Percentiles rank a stretch among this genome's conserved stretches.
These are phyloP conservation scores for Amblyjoppa fuscipennis DNA, from an alignment of 2,888 invertebrate genomes.

Conservation along the genomic window DNA sequence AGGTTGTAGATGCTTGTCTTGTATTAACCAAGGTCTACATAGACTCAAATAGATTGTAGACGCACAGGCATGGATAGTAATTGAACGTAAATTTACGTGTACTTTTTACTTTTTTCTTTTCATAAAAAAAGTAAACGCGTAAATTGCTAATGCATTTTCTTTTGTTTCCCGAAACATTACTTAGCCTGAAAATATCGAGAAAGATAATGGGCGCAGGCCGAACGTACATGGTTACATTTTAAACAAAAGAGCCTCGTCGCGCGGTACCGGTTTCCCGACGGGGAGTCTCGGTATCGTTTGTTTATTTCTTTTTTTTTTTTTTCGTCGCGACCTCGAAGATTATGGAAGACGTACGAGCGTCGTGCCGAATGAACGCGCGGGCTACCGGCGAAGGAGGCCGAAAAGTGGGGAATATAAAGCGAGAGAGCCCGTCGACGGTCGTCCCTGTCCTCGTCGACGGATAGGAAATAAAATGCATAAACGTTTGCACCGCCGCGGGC, in stretches of 20 bases:
- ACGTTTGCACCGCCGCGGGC: conserved; percentile 30
- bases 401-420: conserved; percentile 19
- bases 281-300: conserved; percentile 15
- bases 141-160: not conserved
- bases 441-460: conserved; percentile 16
- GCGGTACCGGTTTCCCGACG: not conserved
- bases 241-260: not conserved
- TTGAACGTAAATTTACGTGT: not conserved
- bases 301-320: not conserved
- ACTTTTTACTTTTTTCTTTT: not conserved
- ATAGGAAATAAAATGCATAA: conserved; percentile 35
- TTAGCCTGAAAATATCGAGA: not conserved
- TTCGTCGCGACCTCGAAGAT: conserved; percentile 21
- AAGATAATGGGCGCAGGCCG: not conserved
- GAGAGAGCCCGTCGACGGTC: not conserved
- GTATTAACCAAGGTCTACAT: too few species aligned
- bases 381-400: conserved; percentile 53
- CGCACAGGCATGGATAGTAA: too few species aligned
- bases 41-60: too few species aligned
- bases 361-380: conserved; percentile 23
- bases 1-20: too few species aligned
- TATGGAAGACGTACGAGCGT: conserved; percentile 22
- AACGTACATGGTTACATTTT: not conserved
- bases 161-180: not conserved
- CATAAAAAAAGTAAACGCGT: not conserved